Percentiles rank a stretch among this genome's conserved stretches.
phyloP scores from a whole-genome alignment of 2,888 invertebrate species.

The Caenorhabditis angaria region DNA sequence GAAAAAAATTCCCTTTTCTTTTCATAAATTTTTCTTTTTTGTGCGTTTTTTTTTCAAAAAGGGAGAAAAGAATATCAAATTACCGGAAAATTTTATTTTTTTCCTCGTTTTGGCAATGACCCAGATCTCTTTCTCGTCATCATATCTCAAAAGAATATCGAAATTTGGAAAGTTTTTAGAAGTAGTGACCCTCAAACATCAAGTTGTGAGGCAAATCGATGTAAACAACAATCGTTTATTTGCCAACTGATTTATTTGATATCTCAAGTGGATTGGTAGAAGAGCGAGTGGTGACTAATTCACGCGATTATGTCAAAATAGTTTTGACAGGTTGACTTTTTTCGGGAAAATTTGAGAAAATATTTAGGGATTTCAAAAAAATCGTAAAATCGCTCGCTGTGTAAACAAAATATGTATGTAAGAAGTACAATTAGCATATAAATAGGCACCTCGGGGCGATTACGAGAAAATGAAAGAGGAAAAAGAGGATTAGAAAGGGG shows the following conservation, averaged over 20 bases:
- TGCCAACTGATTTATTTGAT: conserved; percentile 4
- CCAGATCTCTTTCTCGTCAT: not conserved
- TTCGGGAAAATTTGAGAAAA: no score
- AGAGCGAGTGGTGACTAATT: not conserved
- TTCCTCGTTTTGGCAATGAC: no score
- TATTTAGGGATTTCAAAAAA: no score
- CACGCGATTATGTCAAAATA: not conserved
- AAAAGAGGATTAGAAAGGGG: conserved; percentile 20
- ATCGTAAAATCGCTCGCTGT: no score
- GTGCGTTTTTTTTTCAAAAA: not conserved
- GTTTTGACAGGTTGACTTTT: no score
- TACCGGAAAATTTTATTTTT: conserved; percentile 23
- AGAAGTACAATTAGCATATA: conserved; percentile 20
- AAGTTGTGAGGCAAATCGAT: not conserved
- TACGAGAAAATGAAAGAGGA: conserved; percentile 11
- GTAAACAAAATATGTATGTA: conserved; percentile 25
- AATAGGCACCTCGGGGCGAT: conserved; percentile 16
- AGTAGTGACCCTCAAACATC: not conserved
- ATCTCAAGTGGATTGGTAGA: conserved; percentile 4
- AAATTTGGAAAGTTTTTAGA: not conserved
- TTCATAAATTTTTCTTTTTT: conserved; percentile 15
- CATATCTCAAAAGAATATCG: no score
- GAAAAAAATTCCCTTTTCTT: conserved; percentile 16
- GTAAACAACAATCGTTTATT: not conserved
- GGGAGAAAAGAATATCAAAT: conserved; percentile 26